phyloP scores from a whole-genome alignment of 2,888 invertebrate genomes.

The Leptopilina drosophilae region DNA sequence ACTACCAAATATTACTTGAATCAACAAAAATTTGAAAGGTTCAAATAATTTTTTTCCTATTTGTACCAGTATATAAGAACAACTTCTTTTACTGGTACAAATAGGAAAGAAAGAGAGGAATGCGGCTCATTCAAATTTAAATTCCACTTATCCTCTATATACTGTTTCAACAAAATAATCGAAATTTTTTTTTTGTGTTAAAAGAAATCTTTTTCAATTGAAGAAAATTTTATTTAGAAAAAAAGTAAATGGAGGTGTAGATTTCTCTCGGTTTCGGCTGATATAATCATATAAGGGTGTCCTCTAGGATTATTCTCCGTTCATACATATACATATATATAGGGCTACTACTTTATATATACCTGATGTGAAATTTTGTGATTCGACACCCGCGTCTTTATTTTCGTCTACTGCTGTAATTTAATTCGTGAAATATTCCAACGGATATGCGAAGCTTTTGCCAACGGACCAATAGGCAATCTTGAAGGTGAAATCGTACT shows the following conservation, averaged over 20 bases:
- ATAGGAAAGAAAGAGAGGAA: neutral
- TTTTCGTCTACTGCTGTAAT: conserved; percentile 45
- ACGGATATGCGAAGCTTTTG: conserved; percentile 46
- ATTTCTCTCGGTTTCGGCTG: conserved; percentile 36
- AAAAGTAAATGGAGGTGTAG: conserved; percentile 45
- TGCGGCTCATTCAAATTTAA: conserved; percentile 16
- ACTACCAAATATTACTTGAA: too few relatives aligned
- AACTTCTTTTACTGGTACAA: too few relatives aligned
- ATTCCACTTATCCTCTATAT: neutral
- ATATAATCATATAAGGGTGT: conserved; percentile 63
- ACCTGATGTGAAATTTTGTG: conserved; percentile 39
- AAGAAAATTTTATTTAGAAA: conserved; percentile 6
- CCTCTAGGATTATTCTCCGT: conserved; percentile 35
- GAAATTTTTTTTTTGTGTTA: neutral
- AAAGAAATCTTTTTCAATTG: conserved; percentile 5
- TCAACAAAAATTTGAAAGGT: too few relatives aligned
- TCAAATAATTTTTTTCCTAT: too few relatives aligned
- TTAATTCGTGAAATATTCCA: conserved; percentile 56
- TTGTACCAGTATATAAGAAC: too few relatives aligned
- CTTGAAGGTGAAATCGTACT: conserved; percentile 58
- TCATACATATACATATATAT: conserved; percentile 35
- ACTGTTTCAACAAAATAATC: neutral
- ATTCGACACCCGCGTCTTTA: conserved; percentile 65
- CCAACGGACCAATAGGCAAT: conserved; percentile 60
- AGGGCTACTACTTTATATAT: too few relatives aligned